Evolutionary conservation across 1,140 invertebrate genomes (phyloP).

Genomic region (Melitaea cinxia): DNA sequence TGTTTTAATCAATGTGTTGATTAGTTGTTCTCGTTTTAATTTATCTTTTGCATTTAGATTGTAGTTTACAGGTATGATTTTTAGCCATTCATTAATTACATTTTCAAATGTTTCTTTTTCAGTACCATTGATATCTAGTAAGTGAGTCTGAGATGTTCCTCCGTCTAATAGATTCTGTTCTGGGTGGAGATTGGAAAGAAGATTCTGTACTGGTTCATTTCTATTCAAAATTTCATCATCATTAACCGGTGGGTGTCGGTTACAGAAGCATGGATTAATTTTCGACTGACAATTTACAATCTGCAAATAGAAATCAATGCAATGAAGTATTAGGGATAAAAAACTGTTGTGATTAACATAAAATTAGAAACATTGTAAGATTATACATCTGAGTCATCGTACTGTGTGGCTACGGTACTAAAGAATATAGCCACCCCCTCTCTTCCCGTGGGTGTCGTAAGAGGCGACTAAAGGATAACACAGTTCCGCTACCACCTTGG

Average conservation of each 20-base stretch:
- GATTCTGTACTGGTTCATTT: not conserved
- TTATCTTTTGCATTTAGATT: conserved; percentile 27
- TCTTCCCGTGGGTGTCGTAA: too few relatives aligned
- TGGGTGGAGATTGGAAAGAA: not conserved
- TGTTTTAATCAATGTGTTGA: conserved; percentile 26
- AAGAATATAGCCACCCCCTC: too few relatives aligned
- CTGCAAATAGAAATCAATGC: not conserved
- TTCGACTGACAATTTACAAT: not conserved
- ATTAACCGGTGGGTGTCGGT: conserved; percentile 4
- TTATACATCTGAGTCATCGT: too few relatives aligned
- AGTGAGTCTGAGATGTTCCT: not conserved
- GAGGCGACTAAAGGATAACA: too few relatives aligned
- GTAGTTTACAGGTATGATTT: conserved; percentile 41
- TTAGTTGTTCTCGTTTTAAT: conserved; percentile 31
- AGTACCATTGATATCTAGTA: not conserved
- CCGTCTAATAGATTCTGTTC: not conserved
- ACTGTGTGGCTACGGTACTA: too few relatives aligned
- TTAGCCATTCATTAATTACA: conserved; percentile 35
- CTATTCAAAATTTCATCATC: conserved; percentile 5
- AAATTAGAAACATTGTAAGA: too few relatives aligned
- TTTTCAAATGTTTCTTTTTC: not conserved
- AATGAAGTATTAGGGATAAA: not conserved
- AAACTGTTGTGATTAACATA: not conserved
- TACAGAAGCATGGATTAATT: conserved; percentile 3
- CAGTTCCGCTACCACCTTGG: too few relatives aligned